Base-by-base conservation (phyloP, 2,888 invertebrate species). In the Dynastes tityus region DNA sequence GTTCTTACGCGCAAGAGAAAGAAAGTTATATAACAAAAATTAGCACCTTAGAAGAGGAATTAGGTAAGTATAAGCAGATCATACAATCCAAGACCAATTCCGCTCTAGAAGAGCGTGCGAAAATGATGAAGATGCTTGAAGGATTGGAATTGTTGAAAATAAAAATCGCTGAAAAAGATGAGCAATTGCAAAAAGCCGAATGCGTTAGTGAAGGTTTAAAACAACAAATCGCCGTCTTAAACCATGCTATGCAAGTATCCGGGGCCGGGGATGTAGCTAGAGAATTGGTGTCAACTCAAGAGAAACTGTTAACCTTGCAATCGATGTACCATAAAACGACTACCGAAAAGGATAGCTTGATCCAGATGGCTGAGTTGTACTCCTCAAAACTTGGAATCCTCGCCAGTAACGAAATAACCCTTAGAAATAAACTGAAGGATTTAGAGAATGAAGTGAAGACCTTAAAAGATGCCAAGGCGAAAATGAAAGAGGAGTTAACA, bases 201-300 rank as follows among this genome's bases (percentile, higher is more conserved):
- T 32, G 40, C 6, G 74, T 67, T 64, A 73, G 65, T 22, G 77
- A 79, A 53, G 53, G 64, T 4, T 80, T 88, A 1, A 82, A 82
- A 53, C 83, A 82, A 75, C 86, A 88, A 82, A 75, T 87, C 1
- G 84, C 84, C n/a, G 83, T 84, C 27, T 79, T 88, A 68, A 84
- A 85, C 65, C 84, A 85, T 63, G 80, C 86, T 8, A 70, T 87
- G 9, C 80, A 81, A 13, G 85, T 86, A 65, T 83, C 84, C 22
- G 87, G 87, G 9, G 82, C 85, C n/a, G 86, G 86, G 13, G 87
- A 87, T 55, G 82, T 87, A 6, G 81, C 85, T 13, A 85, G 83
- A 70, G 86, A 87, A 81, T 82, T 87, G 45, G 81, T 84, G 3
- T 81, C 81, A n/a, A 83, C 83, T 29, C 85, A 87, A 79, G 86